Evolutionary conservation across 2,888 invertebrate genomes (phyloP).

Genomic region (Drosophila tanythrix): DNA sequence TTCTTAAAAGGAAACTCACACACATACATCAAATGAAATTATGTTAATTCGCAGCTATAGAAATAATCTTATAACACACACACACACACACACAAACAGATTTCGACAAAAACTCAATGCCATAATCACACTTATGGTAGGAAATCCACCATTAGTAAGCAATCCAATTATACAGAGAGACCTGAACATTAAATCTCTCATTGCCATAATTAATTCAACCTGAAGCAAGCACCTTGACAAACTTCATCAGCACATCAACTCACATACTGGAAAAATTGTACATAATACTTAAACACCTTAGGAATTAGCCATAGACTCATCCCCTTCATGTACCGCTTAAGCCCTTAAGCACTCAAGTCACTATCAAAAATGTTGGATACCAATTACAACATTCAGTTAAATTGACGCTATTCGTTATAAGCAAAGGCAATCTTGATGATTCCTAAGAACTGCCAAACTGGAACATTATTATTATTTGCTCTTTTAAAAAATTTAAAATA

Average conservation of each 20-base stretch:
- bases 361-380: background rate
- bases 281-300: background rate
- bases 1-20: slow-evolving; percentile 3
- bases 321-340: background rate
- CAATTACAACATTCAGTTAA: background rate
- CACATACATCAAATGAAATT: background rate
- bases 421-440: background rate
- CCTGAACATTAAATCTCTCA: background rate
- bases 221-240: background rate
- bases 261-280: background rate
- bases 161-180: background rate
- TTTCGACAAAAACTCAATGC: background rate
- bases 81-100: background rate
- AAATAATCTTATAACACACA: background rate
- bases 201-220: slow-evolving; percentile 2
- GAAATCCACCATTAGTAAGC: background rate
- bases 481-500: too few species aligned
- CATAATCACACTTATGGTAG: background rate
- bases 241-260: background rate
- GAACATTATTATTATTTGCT: too few species aligned
- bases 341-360: background rate
- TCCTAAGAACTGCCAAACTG: background rate
- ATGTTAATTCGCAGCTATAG: slow-evolving; percentile 3
- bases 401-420: background rate
- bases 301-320: background rate